A percentile compares a stretch with the other conserved stretches of the same genome.
Evolutionary conservation across 2,113 vertebrate genomes (phyloP).

Genomic region (Bos taurus): ARS-UCD2.0 NC_037346.1:2455501-2456000

Average conservation of each 20-base stretch:
- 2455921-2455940: not conserved
- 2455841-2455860: not conserved
- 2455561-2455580: not conserved
- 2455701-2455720: not conserved
- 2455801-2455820: not conserved
- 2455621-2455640: not conserved
- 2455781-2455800: not conserved
- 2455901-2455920: not conserved
- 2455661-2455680: not conserved
- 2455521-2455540: not conserved
- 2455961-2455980: not conserved
- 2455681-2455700: not conserved
- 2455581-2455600: not conserved
- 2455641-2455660: not conserved
- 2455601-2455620: not conserved
- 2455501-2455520: not conserved
- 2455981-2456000: not conserved
- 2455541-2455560: not conserved
- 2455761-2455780: not conserved
- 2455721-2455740: not conserved
- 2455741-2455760: not conserved
- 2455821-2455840: not conserved
- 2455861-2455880: not conserved
- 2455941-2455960: not conserved
- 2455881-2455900: not conserved